Conservation (phyloP, 2,113 vertebrate genomes). For the Saimiri boliviensis region DNA sequence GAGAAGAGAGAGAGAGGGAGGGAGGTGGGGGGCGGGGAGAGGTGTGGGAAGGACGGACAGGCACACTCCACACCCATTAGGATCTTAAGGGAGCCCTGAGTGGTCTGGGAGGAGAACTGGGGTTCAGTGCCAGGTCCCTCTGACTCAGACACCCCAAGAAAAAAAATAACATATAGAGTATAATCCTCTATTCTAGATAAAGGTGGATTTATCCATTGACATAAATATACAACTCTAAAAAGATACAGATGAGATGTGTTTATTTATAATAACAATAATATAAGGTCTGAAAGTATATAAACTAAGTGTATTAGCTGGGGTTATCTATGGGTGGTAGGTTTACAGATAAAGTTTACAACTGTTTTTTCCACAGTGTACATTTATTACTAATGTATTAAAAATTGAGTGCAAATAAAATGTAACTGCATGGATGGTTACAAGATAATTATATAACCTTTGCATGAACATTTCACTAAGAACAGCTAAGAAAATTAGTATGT, state of each 20-base stretch:
- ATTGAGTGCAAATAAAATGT: neutral
- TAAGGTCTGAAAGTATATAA: neutral
- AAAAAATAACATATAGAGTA: neutral
- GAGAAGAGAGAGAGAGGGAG: too few relatives aligned
- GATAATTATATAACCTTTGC: neutral
- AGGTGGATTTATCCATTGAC: neutral
- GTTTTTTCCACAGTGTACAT: neutral
- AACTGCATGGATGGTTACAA: neutral
- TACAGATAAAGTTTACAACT: conserved; percentile 2
- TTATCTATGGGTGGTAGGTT: neutral
- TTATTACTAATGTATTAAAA: neutral
- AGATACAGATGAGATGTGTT: neutral
- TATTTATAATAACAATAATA: neutral
- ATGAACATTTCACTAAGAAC: conserved; percentile 15
- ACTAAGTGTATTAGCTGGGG: neutral
- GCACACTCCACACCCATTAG: neutral
- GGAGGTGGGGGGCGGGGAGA: too few relatives aligned
- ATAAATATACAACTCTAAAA: conserved; percentile 14
- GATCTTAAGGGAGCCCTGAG: neutral
- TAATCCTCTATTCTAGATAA: conserved; percentile 4
- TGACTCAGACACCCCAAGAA: neutral
- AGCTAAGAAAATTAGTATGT: conserved; percentile 29
- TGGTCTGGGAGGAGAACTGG: neutral
- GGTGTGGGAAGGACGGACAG: too few relatives aligned
- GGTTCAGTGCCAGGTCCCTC: neutral